Evolutionary conservation across 2,888 invertebrate genomes (phyloP), one percentile per base, ranked within the genome.

Genomic region (Opisthograptis luteolata): DNA sequence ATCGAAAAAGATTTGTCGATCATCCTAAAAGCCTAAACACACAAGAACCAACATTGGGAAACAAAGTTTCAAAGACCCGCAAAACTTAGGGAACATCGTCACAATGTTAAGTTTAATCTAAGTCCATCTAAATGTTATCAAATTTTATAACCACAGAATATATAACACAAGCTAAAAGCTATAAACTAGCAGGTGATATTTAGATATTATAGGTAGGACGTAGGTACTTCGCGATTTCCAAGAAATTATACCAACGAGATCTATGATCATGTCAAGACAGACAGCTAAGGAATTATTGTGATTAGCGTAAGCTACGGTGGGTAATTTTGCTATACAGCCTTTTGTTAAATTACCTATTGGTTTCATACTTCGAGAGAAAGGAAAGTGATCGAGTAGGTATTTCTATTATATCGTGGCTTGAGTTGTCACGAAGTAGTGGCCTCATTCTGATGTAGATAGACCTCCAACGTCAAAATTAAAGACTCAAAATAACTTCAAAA

Each of bases 361-460:
- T 61, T 65, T 62, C 58, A 51, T 51, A 50, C 62, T 64, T 50
- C 55, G 41, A 49, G 62, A 61, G 50, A 71, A 74, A 69, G 63
- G 73, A 73, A 73, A 76, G 72, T 67, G 53, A 39, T 34, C 35
- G 20, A 43, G 22, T 28, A 37, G 2, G 7, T 60, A 61, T 70
- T 67, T 64, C 55, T 66, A 68, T 66, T 55, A 65, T 65, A 59
- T 37, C 35, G 43, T 50, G 60, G 64, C 61, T 56, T 62, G 43
- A 47, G 41, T 47, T 52, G 71, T 70, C 71, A 75, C 76, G 76
- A 73, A 34, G 12, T 9, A 50, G 37, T 63, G 51, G 37, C 64
- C 58, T 60, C 68, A 67, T 70, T 58, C 61, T 66, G 63, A 59
- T 64, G 6, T n/a, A 24, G 62, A 50, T 55, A 52, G 20, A 47